These are phyloP conservation scores for Philhelius pedissequus DNA, from an alignment of 2,888 invertebrate genomes.

Conservation along the genomic window DNA sequence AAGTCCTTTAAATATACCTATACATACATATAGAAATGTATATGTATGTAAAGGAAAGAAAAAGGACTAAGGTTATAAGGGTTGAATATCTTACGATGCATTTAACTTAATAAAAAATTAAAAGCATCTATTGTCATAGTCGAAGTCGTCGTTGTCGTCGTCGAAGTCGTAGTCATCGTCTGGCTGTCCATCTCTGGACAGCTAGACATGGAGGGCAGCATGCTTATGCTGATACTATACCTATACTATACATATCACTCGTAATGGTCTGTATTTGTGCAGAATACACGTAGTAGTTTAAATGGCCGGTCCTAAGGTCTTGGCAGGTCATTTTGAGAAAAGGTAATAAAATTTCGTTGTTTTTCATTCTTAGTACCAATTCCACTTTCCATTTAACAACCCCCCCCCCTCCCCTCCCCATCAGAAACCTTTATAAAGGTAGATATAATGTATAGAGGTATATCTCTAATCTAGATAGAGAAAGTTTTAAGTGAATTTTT, in stretches of 20 bases:
- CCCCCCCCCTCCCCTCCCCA: neutral
- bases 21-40: neutral
- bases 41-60: no score
- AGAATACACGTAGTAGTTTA: constrained; percentile 27
- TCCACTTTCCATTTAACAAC: neutral
- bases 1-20: neutral
- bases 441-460: no score
- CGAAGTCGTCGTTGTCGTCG: constrained; percentile 24
- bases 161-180: neutral
- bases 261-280: constrained; percentile 24
- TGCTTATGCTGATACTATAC: neutral
- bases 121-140: constrained; percentile 67
- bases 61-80: constrained; percentile 43
- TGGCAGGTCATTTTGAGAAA: constrained; percentile 58
- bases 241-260: neutral
- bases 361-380: neutral
- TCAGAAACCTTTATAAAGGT: neutral
- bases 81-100: constrained; percentile 68
- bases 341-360: constrained; percentile 49
- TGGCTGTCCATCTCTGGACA: constrained; percentile 13
- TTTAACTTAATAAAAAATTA: constrained; percentile 68
- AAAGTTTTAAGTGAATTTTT: constrained; percentile 67
- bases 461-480: constrained; percentile 3
- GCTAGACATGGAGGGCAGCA: constrained; percentile 8
- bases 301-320: constrained; percentile 52